These are phyloP conservation scores for Petroica traversi DNA, from an alignment of 2,113 vertebrate genomes.

Conservation along the genomic window DNA sequence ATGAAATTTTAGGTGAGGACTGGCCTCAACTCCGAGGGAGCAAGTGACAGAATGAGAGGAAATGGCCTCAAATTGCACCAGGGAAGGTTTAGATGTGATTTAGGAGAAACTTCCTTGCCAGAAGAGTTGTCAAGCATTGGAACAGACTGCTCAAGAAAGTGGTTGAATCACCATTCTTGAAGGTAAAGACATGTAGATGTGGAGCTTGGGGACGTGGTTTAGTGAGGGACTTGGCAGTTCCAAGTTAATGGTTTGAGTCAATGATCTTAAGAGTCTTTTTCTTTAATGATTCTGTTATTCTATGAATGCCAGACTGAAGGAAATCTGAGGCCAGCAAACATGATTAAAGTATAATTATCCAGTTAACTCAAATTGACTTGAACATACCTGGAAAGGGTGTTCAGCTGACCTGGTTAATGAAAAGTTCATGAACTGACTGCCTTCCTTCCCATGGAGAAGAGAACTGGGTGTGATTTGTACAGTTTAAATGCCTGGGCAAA, in stretches of 20 bases:
- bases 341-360: not conserved
- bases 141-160: not conserved
- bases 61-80: not conserved
- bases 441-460: not conserved
- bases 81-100: not conserved
- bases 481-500: not conserved
- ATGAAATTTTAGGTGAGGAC: not conserved
- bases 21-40: not conserved
- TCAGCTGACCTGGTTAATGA: conserved; percentile 6
- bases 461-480: not conserved
- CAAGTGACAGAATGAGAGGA: not conserved
- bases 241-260: not conserved
- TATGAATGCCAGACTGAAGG: not conserved
- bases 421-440: not conserved
- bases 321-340: not conserved
- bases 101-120: not conserved
- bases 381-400: not conserved
- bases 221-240: not conserved
- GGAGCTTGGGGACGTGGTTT: not conserved
- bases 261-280: not conserved
- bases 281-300: not conserved
- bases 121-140: not conserved
- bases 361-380: not conserved
- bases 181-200: not conserved
- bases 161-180: not conserved